phyloP scores from a whole-genome alignment of 2,797 vertebrate genomes.

The Naso thynnoides region DNA sequence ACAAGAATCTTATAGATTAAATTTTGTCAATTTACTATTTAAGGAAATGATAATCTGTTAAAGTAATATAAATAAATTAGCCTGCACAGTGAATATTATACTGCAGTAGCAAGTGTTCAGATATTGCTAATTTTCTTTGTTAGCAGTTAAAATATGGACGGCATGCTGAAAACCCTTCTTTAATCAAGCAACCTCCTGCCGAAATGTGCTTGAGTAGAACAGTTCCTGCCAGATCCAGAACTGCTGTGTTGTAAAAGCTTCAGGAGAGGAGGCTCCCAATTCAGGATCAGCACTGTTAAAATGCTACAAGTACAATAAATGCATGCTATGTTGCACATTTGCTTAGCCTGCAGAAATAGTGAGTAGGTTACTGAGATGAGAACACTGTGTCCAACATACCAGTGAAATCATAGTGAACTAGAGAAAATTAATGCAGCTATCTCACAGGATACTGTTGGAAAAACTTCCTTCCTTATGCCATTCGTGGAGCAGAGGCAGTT shows the following conservation, averaged over 20 bases:
- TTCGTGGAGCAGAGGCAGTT: background rate
- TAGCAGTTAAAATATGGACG: background rate
- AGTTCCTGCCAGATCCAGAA: background rate
- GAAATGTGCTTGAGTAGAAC: background rate
- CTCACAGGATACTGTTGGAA: slow-evolving; percentile 46
- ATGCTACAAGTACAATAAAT: background rate
- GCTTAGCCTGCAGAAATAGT: background rate
- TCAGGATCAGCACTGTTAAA: background rate
- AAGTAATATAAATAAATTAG: background rate
- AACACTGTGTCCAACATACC: background rate
- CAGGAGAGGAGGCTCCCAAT: background rate
- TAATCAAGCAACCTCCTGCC: background rate
- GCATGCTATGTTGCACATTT: background rate
- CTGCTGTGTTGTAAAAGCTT: background rate
- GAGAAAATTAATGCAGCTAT: background rate
- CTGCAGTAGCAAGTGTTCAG: slow-evolving; percentile 1
- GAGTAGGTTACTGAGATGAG: background rate
- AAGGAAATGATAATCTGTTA: no score
- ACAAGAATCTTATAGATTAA: no score
- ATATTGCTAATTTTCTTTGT: background rate
- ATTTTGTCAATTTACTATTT: no score
- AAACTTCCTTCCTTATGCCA: slow-evolving; percentile 36
- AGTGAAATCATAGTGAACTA: background rate
- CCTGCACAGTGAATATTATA: background rate
- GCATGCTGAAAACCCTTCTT: background rate